These are phyloP conservation scores for Turnix velox DNA, from an alignment of 2,113 vertebrate genomes.

Conservation along the genomic window DNA sequence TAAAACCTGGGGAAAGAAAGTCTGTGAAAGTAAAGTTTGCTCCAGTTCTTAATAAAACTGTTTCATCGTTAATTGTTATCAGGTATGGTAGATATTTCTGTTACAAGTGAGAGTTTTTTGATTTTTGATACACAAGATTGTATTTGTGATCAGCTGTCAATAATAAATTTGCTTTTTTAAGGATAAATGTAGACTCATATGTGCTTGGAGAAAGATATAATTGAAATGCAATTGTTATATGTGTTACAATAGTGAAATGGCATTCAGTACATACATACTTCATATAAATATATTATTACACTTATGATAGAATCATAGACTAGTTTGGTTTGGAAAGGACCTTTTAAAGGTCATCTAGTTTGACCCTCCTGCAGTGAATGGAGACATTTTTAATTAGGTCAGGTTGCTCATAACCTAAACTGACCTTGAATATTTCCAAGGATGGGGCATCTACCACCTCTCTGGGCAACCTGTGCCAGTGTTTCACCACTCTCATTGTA, in stretches of 20 bases:
- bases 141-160: background rate
- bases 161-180: background rate
- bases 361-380: background rate
- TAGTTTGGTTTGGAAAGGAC: background rate
- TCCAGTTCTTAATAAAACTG: slow-evolving; percentile 87
- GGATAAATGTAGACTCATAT: background rate
- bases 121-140: background rate
- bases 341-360: background rate
- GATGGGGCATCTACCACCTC: background rate
- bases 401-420: background rate
- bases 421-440: background rate
- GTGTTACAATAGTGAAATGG: background rate
- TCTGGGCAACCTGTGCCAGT: background rate
- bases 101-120: background rate
- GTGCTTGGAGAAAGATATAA: background rate
- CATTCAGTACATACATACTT: background rate
- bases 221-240: background rate
- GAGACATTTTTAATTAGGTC: background rate
- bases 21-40: slow-evolving; percentile 88
- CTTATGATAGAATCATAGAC: background rate
- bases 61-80: slow-evolving; percentile 90
- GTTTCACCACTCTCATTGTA: background rate
- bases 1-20: slow-evolving; percentile 90
- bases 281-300: background rate
- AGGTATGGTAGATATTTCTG: slow-evolving; percentile 79